Base-by-base conservation (phyloP, 1,140 invertebrate species). In the Drosophila elegans region DNA sequence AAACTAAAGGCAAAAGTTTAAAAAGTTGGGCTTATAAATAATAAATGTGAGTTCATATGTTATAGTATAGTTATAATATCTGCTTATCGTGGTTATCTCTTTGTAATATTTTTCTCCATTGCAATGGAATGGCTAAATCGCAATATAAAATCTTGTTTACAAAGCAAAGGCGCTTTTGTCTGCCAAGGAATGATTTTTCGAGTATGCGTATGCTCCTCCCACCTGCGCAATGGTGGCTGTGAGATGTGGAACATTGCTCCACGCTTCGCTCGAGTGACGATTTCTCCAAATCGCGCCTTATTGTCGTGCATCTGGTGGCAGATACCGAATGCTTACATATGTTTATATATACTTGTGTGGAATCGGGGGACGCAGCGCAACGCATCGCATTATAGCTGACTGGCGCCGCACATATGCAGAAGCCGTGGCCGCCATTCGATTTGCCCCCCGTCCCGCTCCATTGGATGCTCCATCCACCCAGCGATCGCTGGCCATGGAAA, bases 341-440 rank as follows among this genome's bases (percentile, higher is more conserved):
- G 54, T 36, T 32, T 9, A 16, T 56, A 45, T 62, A 62, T 39
- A 32, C 27, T 27, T 71, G 49, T 59, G 45, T 54, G 61, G 64
- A 60, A 32, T 36, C 29, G 36, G 55, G 45, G 45, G 36, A 52
- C 36, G 25, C 29, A 34, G 55, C 83, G 84, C 84, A 89, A 84
- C 84, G 84, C 85, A 88, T 88, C 84, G 84, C 83, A 86, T 86
- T 86, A 86, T 89, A 89, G 83, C 78, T 76, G 51, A 55, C 44
- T 45, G 66, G 42, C 55, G 57, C 66, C 55, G 57, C 66, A 52
- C 16, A 36, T 56, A 73, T 82, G 79, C 79, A 79, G 79, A 66
- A 53, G 68, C 59, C 53, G 48, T 42, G 72, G 59, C 32, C 48
- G 12, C 61, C n/a, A n/a, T n/a, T 62, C 39, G 57, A 62, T 46